phyloP scores from a whole-genome alignment of 1,140 invertebrate genomes.

The Microplitis demolitor region DNA sequence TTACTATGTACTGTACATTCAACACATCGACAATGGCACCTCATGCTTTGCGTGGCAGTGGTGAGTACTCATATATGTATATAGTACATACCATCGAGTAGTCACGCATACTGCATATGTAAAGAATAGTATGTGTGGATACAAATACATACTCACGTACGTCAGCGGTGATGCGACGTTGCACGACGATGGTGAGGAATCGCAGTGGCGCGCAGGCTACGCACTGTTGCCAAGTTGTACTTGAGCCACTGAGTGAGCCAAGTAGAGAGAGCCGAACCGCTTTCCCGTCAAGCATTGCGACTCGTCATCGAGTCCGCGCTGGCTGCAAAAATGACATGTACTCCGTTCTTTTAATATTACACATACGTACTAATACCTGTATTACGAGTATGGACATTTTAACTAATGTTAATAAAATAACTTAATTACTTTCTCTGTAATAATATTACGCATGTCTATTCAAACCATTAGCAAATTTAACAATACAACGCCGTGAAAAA shows the following conservation, averaged over 20 bases:
- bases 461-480: no score
- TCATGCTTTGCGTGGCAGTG: conserved; percentile 7
- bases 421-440: no score
- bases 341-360: no score
- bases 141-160: neutral
- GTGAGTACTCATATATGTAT: neutral
- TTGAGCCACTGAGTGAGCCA: neutral
- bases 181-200: conserved; percentile 9
- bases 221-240: conserved; percentile 30
- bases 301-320: conserved; percentile 4
- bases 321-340: neutral
- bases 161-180: conserved; percentile 24
- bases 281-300: conserved; percentile 4
- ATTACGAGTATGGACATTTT: no score
- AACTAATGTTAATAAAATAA: no score
- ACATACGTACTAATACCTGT: no score
- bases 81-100: no score
- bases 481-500: no score
- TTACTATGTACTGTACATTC: neutral
- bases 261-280: conserved; percentile 10
- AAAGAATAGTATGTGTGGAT: neutral
- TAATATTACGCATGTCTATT: no score
- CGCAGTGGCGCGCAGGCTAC: conserved; percentile 1
- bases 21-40: conserved; percentile 9
- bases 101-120: no score